These are phyloP conservation scores for Melieria omissa DNA, from an alignment of 2,888 invertebrate genomes.

Conservation along the genomic window DNA sequence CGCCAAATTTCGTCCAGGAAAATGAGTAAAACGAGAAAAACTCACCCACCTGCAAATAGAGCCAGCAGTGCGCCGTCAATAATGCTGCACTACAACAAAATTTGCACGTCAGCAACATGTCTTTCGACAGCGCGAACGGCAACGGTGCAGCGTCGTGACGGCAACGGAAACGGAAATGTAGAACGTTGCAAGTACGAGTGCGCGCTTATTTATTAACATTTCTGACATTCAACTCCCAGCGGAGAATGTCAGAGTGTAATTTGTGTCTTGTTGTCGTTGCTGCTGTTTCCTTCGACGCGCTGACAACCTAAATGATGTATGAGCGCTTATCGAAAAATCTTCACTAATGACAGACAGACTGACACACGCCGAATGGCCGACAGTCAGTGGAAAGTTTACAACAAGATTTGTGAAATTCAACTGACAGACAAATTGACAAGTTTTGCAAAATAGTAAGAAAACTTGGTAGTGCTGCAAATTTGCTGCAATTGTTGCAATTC, in stretches of 20 bases:
- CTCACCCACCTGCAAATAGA: neutral
- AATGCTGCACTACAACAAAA: neutral
- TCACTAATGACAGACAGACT: too few species aligned
- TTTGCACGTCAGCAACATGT: neutral
- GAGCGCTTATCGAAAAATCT: too few species aligned
- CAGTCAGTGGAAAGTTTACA: too few species aligned
- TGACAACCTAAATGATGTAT: too few species aligned
- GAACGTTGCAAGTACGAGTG: neutral
- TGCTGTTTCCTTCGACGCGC: neutral
- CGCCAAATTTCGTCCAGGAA: neutral
- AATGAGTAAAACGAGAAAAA: neutral
- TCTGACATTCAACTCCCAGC: conserved; percentile 6
- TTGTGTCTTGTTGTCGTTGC: conserved; percentile 9
- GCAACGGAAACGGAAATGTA: conserved; percentile 16
- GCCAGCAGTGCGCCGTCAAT: neutral
- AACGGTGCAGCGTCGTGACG: conserved; percentile 2
- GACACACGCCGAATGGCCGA: too few species aligned
- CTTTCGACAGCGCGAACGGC: neutral
- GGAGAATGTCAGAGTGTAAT: conserved; percentile 2
- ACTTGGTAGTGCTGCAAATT: too few species aligned
- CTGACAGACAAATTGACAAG: too few species aligned
- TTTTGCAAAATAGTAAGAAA: too few species aligned
- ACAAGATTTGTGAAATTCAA: too few species aligned
- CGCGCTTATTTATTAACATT: conserved; percentile 15
- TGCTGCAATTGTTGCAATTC: too few species aligned